A percentile compares a stretch with the other conserved stretches of the same genome.
These are phyloP conservation scores for Thera obeliscata DNA, from an alignment of 2,888 invertebrate species.

Conservation along the genomic window DNA sequence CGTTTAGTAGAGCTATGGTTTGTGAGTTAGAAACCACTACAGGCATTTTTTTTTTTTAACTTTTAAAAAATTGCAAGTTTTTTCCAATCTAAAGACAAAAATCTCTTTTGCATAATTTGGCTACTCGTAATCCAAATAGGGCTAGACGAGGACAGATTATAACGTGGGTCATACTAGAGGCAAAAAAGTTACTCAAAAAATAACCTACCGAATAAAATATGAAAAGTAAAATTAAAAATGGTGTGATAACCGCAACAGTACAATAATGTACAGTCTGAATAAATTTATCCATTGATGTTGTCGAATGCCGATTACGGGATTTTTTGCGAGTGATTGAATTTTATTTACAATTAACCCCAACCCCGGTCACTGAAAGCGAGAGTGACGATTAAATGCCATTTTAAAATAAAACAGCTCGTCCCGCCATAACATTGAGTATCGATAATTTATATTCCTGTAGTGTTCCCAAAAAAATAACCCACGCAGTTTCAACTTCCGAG, in stretches of 20 bases:
- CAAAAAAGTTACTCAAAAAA: too few relatives aligned
- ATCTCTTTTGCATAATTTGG: too few relatives aligned
- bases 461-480: constrained; percentile 26
- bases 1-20: too few relatives aligned
- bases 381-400: constrained; percentile 83
- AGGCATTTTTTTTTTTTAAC: too few relatives aligned
- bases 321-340: constrained; percentile 84
- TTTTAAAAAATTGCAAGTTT: too few relatives aligned
- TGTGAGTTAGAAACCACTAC: too few relatives aligned
- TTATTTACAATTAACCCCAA: constrained; percentile 83
- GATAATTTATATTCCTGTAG: constrained; percentile 60
- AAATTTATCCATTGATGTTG: constrained; percentile 76
- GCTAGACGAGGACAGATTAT: too few relatives aligned
- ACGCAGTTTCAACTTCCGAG: constrained; percentile 8
- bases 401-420: constrained; percentile 80
- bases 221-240: neutral
- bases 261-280: constrained; percentile 56
- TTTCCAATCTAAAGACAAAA: too few relatives aligned
- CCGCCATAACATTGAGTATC: constrained; percentile 67
- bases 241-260: constrained; percentile 47
- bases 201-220: neutral
- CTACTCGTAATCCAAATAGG: too few relatives aligned
- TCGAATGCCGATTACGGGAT: constrained; percentile 74
- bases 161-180: too few relatives aligned
- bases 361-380: constrained; percentile 75